A percentile compares a stretch with the other conserved stretches of the same genome.
Evolutionary conservation across 2,797 vertebrate genomes (phyloP).

Genomic region (Carduelis carduelis): DNA sequence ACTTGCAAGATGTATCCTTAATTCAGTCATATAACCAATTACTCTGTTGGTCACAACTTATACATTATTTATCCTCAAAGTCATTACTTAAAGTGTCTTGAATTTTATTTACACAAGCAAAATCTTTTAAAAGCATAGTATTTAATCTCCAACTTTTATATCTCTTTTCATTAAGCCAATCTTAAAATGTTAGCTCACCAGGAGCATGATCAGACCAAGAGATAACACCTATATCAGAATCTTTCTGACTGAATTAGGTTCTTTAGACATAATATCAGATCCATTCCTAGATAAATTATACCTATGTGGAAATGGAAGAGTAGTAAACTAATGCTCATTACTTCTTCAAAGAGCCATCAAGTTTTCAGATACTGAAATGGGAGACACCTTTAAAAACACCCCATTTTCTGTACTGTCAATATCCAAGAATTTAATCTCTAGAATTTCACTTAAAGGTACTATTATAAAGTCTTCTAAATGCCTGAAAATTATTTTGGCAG

Average conservation of each 20-base stretch:
- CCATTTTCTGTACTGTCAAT: not conserved
- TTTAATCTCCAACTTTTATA: slow-evolving; percentile 53
- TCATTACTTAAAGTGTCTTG: slow-evolving; percentile 59
- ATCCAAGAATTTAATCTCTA: not conserved
- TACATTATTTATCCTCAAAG: slow-evolving; percentile 51
- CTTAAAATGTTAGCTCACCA: slow-evolving; percentile 38
- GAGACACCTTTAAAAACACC: not conserved
- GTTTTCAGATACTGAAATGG: not conserved
- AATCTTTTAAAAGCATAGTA: slow-evolving; percentile 59
- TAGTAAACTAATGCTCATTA: not conserved
- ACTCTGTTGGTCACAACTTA: slow-evolving; percentile 3
- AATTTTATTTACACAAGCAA: slow-evolving; percentile 55
- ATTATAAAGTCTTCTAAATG: not conserved
- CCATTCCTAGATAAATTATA: not conserved
- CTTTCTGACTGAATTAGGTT: slow-evolving; percentile 48
- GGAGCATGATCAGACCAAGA: slow-evolving; percentile 18
- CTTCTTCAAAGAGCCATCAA: not conserved
- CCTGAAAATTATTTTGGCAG: not conserved
- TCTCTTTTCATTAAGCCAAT: slow-evolving; percentile 57
- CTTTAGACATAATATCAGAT: slow-evolving; percentile 47
- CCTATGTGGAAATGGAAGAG: not conserved
- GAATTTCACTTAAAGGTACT: not conserved
- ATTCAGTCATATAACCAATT: not conserved
- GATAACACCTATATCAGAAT: slow-evolving; percentile 54
- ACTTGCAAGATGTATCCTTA: not conserved